Conservation (phyloP, 1,140 invertebrate genomes). For the Heterodera carotae region DNA sequence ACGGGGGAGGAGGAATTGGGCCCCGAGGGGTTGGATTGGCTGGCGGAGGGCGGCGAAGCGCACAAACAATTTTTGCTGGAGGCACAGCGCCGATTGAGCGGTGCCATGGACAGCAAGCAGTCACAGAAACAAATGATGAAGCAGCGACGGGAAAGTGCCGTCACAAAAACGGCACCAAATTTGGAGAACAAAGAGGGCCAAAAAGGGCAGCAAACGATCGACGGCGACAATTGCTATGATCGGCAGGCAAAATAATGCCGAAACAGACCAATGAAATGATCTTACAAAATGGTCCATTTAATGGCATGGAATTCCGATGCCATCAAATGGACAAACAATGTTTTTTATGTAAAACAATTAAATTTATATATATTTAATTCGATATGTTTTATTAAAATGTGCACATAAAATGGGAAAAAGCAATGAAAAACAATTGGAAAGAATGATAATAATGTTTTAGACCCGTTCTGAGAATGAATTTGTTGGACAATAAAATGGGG, state of each 20-base stretch:
- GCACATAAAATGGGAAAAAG: not conserved
- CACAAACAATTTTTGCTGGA: conserved; percentile 6
- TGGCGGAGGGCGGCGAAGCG: conserved; percentile 10
- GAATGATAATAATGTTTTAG: not conserved
- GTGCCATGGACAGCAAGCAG: not conserved
- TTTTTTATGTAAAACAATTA: no score
- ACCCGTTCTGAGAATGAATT: not conserved
- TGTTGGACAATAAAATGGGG: no score
- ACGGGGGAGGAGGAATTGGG: conserved; percentile 5
- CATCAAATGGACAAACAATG: no score
- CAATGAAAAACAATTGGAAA: not conserved
- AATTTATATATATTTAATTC: not conserved
- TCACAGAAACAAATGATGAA: not conserved
- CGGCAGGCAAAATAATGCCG: no score
- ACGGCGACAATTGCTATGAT: no score
- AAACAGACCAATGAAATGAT: no score
- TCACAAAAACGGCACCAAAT: not conserved
- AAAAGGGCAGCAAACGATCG: no score
- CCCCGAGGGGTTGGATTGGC: not conserved
- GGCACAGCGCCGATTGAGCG: not conserved
- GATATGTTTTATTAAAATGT: not conserved
- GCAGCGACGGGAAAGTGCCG: not conserved
- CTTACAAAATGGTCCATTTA: no score
- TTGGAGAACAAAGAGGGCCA: no score
- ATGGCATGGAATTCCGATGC: no score